Percentiles rank a stretch among this genome's conserved stretches.
Evolutionary conservation across 2,888 invertebrate species (phyloP).

Genomic region (Harmothoe impar): DNA sequence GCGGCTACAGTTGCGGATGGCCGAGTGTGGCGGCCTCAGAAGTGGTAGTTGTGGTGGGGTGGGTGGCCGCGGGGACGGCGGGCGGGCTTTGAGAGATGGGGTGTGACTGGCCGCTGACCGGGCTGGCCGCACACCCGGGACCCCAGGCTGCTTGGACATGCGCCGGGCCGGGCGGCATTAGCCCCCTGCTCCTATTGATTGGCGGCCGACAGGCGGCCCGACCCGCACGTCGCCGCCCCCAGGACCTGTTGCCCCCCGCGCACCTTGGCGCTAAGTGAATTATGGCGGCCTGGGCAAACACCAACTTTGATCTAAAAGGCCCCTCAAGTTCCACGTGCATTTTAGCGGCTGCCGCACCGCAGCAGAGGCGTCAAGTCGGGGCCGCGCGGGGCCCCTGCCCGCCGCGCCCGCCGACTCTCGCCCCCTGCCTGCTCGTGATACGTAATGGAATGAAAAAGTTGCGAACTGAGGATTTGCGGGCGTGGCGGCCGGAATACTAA

Average conservation of each 20-base stretch:
- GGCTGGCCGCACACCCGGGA: neutral
- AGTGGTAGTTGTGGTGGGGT: neutral
- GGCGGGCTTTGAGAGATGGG: constrained; percentile 61
- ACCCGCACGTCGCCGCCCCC: constrained; percentile 48
- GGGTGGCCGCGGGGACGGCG: constrained; percentile 27
- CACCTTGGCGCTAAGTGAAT: constrained; percentile 63
- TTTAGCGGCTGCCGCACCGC: constrained; percentile 27
- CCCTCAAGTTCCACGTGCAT: constrained; percentile 59
- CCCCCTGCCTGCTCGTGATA: constrained; percentile 16
- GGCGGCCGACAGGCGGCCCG: constrained; percentile 53
- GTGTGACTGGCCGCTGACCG: constrained; percentile 54
- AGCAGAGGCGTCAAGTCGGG: constrained; percentile 48
- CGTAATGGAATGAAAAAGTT: constrained; percentile 60
- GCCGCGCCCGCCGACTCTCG: neutral
- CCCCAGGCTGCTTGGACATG: constrained; percentile 56
- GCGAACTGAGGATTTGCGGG: constrained; percentile 54
- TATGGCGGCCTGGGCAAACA: constrained; percentile 62
- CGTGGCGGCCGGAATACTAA: constrained; percentile 41
- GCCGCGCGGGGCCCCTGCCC: neutral
- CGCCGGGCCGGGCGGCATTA: constrained; percentile 52
- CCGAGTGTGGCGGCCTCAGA: constrained; percentile 34
- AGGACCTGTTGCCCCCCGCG: constrained; percentile 63
- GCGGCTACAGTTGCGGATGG: constrained; percentile 46
- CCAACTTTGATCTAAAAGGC: constrained; percentile 64
- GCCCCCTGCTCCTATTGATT: constrained; percentile 56